These are phyloP conservation scores for Herpailurus yagouaroundi DNA, from an alignment of 2,113 vertebrate species.

Conservation along the genomic window DNA sequence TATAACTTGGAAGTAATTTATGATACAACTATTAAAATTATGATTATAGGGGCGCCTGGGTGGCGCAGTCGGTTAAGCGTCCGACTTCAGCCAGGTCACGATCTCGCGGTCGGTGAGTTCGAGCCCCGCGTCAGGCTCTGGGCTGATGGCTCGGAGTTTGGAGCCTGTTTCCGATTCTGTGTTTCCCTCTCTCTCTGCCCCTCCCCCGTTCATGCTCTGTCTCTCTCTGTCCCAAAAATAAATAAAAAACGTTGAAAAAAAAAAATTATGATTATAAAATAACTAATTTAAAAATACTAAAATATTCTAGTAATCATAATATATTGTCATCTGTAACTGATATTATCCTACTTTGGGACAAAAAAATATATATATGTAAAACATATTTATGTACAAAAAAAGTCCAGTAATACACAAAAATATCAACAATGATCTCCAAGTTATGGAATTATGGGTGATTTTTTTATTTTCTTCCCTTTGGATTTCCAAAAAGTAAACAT, in stretches of 20 bases:
- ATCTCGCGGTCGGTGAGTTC: too few relatives aligned
- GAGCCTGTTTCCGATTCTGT: too few relatives aligned
- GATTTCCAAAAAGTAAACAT: constrained; percentile 50
- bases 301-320: neutral
- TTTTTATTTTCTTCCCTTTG: neutral
- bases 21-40: constrained; percentile 1
- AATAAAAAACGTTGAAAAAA: too few relatives aligned
- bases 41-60: too few relatives aligned
- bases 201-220: too few relatives aligned
- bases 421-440: constrained; percentile 29
- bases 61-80: too few relatives aligned
- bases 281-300: neutral
- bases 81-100: too few relatives aligned
- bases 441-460: neutral
- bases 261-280: neutral
- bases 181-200: too few relatives aligned
- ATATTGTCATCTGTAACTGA: neutral
- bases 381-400: neutral
- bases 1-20: neutral
- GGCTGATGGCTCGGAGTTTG: too few relatives aligned
- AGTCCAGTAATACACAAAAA: constrained; percentile 6
- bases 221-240: too few relatives aligned
- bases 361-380: neutral
- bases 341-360: constrained; percentile 24
- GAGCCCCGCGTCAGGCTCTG: too few relatives aligned